These are phyloP conservation scores for Oncorhynchus clarkii DNA, from an alignment of 2,113 vertebrate species.

Conservation along the genomic window DNA sequence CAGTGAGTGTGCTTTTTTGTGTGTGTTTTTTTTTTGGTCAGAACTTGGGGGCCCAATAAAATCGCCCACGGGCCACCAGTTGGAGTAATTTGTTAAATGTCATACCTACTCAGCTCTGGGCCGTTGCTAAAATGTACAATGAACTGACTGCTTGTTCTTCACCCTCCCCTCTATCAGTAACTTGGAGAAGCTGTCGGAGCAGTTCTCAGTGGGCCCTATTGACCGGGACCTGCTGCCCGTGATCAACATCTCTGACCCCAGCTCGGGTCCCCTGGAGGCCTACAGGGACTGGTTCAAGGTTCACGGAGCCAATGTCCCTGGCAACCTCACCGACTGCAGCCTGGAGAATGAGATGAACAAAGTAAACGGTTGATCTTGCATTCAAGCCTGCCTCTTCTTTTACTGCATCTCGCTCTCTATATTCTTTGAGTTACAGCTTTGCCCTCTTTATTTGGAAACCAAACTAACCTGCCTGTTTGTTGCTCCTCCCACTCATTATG, in stretches of 20 bases:
- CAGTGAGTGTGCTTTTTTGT: constrained; percentile 4
- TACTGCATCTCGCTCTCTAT: neutral
- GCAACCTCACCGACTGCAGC: constrained; percentile 63
- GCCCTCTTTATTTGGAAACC: neutral
- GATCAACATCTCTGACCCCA: constrained; percentile 38
- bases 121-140: neutral
- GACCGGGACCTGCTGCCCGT: neutral
- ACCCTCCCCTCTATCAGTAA: constrained; percentile 65
- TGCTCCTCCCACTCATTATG: neutral
- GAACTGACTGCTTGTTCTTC: neutral
- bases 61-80: no score
- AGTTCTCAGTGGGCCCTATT: constrained; percentile 14
- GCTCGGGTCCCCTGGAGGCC: constrained; percentile 25
- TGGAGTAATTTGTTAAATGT: no score
- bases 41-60: no score
- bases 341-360: constrained; percentile 74
- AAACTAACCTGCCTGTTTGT: neutral
- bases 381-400: neutral
- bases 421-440: neutral
- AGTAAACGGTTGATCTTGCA: constrained; percentile 45
- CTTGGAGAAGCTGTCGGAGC: constrained; percentile 26
- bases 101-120: no score
- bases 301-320: neutral
- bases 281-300: constrained; percentile 72
- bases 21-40: neutral